phyloP scores from a whole-genome alignment of 2,113 vertebrate species.

The Alectura lathami region DNA sequence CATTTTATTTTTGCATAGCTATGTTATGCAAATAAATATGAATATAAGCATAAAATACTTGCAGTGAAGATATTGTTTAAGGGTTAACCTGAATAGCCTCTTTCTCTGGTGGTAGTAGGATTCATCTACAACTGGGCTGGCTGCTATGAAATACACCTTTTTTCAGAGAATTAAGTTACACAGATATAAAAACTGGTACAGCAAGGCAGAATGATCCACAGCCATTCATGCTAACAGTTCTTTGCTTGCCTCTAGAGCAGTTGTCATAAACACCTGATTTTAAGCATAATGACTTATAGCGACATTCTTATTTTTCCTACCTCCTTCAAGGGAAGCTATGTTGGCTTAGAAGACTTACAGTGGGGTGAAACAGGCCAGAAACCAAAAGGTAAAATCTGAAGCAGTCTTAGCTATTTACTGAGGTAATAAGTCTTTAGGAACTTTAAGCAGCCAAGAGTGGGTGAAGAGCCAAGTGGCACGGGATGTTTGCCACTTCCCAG shows the following conservation, averaged over 20 bases:
- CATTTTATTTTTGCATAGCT: background rate
- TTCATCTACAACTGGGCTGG: background rate
- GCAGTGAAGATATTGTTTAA: background rate
- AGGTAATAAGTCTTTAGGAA: no score
- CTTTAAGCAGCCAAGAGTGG: background rate
- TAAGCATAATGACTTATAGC: background rate
- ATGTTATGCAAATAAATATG: background rate
- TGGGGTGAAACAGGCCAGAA: background rate
- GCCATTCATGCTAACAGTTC: background rate
- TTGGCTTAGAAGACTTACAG: background rate
- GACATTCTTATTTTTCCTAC: background rate
- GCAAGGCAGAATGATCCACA: fast-evolving
- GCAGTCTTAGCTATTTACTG: no score
- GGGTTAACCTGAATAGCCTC: background rate
- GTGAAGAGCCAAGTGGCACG: no score
- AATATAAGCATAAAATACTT: background rate
- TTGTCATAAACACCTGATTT: background rate
- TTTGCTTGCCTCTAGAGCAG: background rate
- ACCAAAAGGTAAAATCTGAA: background rate
- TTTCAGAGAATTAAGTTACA: background rate
- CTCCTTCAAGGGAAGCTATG: no score
- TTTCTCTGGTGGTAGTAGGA: constrained; percentile 3
- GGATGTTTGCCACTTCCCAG: background rate
- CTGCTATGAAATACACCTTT: background rate
- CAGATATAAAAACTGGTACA: background rate